Conservation (phyloP, 2,797 vertebrate species). For the Intellagama lesueurii region DNA sequence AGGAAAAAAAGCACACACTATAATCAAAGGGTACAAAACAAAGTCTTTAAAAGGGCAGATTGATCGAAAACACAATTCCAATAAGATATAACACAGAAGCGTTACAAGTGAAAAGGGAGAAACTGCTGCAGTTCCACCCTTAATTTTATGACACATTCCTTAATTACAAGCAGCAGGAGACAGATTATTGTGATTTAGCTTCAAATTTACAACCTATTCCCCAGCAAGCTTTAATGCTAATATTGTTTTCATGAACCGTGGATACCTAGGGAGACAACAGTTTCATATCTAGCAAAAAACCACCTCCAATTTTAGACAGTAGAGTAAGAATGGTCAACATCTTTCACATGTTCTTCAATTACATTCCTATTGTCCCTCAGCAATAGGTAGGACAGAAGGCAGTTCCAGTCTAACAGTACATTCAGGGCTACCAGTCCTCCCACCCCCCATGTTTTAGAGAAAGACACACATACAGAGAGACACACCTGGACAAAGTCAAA, state of each 20-base stretch:
- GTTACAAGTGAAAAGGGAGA: background rate
- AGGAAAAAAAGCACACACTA: background rate
- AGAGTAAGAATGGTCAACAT: background rate
- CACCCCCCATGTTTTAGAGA: background rate
- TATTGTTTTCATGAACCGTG: background rate
- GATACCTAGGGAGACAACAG: background rate
- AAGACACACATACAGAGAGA: background rate
- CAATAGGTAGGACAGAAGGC: background rate
- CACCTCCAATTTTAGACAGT: background rate
- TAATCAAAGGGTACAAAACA: background rate
- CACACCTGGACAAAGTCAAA: constrained; percentile 74
- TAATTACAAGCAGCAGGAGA: background rate
- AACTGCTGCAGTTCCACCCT: too few species aligned
- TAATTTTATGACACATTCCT: too few species aligned
- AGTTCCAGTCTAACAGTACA: background rate
- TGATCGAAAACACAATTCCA: background rate
- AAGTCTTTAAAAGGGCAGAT: background rate
- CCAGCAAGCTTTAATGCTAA: background rate
- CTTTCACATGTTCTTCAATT: background rate
- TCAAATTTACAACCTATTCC: background rate
- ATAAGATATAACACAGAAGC: background rate
- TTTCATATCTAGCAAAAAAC: background rate
- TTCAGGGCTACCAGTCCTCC: background rate
- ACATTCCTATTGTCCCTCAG: background rate
- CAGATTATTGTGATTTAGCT: background rate